Evolutionary conservation across 2,797 vertebrate genomes (phyloP).

Genomic region (Perodicticus potto): DNA sequence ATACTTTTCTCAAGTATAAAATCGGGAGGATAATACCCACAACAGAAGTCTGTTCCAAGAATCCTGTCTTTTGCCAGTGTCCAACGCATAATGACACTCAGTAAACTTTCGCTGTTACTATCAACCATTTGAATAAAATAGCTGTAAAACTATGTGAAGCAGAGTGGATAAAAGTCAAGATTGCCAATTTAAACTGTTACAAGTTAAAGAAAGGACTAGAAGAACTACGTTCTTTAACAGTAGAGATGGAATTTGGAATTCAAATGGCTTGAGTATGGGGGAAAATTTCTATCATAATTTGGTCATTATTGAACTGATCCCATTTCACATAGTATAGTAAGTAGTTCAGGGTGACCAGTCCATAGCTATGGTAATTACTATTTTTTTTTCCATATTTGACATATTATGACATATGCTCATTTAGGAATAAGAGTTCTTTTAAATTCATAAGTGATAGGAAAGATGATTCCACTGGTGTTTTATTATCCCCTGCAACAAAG

Average conservation of each 20-base stretch:
- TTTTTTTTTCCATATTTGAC: constrained; percentile 62
- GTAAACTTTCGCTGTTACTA: not conserved
- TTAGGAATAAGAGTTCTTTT: constrained; percentile 51
- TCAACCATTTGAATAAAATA: constrained; percentile 27
- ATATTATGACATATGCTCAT: constrained; percentile 3
- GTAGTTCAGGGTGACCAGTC: constrained; percentile 17
- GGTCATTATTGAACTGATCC: constrained; percentile 58
- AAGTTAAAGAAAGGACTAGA: not conserved
- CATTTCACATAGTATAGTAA: not conserved
- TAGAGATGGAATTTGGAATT: not conserved
- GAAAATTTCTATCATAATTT: not conserved
- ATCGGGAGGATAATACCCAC: not conserved
- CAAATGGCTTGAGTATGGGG: not conserved
- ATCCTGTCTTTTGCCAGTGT: not conserved
- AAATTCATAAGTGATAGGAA: constrained; percentile 34
- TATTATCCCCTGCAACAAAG: constrained; percentile 58
- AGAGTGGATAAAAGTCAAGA: not conserved
- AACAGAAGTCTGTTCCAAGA: not conserved
- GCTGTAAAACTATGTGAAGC: not conserved
- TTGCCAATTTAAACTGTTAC: not conserved
- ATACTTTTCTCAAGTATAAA: not conserved
- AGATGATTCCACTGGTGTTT: constrained; percentile 50
- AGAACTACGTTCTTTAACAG: not conserved
- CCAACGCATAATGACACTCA: not conserved
- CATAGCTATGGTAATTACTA: constrained; percentile 68